Evolutionary conservation across 2,888 invertebrate species (phyloP).

Genomic region (Escarpia spicata): DNA sequence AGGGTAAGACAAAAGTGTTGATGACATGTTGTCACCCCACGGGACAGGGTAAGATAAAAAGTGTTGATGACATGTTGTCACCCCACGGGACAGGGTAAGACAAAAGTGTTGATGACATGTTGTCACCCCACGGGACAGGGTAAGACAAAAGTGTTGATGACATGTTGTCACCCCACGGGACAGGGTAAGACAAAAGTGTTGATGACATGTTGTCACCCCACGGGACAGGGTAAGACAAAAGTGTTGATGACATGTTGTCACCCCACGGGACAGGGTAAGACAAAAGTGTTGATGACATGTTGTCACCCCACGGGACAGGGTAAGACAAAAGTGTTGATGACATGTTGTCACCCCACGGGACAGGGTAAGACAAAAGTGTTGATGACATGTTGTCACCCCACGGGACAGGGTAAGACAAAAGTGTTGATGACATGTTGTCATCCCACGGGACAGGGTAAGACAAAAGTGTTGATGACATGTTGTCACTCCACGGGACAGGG

Average conservation of each 20-base stretch:
- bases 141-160: not conserved
- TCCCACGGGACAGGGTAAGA: no score
- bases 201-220: not conserved
- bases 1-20: not conserved
- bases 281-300: not conserved
- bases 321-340: not conserved
- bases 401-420: not conserved
- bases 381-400: not conserved
- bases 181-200: not conserved
- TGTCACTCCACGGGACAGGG: not conserved
- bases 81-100: no score
- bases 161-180: no score
- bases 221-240: not conserved
- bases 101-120: not conserved
- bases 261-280: no score
- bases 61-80: no score
- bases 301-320: not conserved
- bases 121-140: not conserved
- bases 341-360: no score
- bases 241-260: no score
- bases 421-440: no score
- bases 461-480: not conserved
- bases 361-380: not conserved
- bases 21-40: not conserved
- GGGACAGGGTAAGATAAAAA: not conserved